A percentile compares a stretch with the other conserved stretches of the same genome.
phyloP scores from a whole-genome alignment of 2,888 invertebrate species.

The Tetrapedia diversipes region DNA sequence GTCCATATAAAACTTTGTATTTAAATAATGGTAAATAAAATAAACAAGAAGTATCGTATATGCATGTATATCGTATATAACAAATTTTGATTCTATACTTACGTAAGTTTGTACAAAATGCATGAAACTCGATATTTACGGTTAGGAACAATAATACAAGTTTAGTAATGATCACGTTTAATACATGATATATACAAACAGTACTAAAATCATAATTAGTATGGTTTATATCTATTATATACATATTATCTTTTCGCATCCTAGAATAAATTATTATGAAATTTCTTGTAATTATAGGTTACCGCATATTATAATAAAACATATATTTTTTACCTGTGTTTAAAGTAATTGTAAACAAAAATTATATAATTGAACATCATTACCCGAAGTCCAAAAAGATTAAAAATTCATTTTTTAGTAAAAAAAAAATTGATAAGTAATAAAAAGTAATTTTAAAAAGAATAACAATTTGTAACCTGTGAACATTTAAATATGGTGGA shows the following conservation, averaged over 20 bases:
- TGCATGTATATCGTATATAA: neutral
- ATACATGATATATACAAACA: neutral
- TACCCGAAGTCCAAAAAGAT: neutral
- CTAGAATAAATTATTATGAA: conserved; percentile 58
- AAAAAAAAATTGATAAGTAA: neutral
- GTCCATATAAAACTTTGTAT: neutral
- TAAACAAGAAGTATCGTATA: neutral
- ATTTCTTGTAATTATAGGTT: conserved; percentile 66
- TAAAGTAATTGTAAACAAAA: too few species aligned
- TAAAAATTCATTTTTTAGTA: neutral
- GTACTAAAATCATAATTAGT: neutral
- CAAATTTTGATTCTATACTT: neutral
- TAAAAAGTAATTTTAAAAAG: conserved; percentile 24
- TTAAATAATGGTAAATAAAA: too few species aligned
- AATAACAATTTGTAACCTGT: conserved; percentile 45
- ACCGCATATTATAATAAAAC: conserved; percentile 24
- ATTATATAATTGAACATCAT: neutral
- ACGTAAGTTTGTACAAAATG: neutral
- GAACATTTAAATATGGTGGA: conserved; percentile 74
- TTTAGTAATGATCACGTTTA: neutral
- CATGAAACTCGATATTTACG: neutral
- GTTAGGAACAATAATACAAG: neutral
- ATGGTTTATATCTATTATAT: conserved; percentile 12
- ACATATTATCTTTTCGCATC: conserved; percentile 38
- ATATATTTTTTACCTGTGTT: conserved; percentile 9